Evolutionary conservation across 1,140 invertebrate genomes (phyloP), one percentile per base, ranked within the genome.

Genomic region (Conus betulinus): DNA sequence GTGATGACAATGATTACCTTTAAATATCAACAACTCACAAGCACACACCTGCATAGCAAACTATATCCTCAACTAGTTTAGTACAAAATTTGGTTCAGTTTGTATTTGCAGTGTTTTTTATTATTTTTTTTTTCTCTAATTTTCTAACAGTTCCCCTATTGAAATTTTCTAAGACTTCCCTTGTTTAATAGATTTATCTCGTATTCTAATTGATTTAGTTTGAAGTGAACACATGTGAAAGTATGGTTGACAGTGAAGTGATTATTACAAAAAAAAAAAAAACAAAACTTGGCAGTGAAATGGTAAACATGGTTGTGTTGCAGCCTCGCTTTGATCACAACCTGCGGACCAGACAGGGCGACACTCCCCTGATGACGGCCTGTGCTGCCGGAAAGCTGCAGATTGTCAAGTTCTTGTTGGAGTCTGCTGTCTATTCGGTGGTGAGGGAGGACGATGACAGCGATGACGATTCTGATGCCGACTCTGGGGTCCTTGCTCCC

Each of bases 291-390:
- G 11, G 84, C 15, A 52, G 11, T 52, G 81, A 52, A 39, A 39
- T 39, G 83, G 11, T 82, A 57, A 74, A 82, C 51, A 84, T 39
- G 39, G 3, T 39, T 39, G 39, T 86, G 85, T 79, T 90, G 8
- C 90, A 94, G 94, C 93, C 94, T 51, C 85, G 89, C n/a, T 94
- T 94, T 93, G 94, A 94, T 71, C 94, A 94, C 90, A 93, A 94
- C 85, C 88, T 94, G 23, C 90, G 94, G 8, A 92, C 91, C 79
- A 93, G 88, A 27, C 85, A 90, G 86, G 91, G 93, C 6, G 91
- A 94, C 90, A 94, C 94, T 27, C 93, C 94, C 0, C 85, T 94
- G n/a, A 94, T 94, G 94, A 89, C 92, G 25, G 93, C 94, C 0
- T 93, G 92, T 90, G 74, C 53, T 6, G 51, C 67, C 8, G 93